Base-by-base conservation (phyloP, 2,888 invertebrate species). In the Dorcus parallelipipedus region DNA sequence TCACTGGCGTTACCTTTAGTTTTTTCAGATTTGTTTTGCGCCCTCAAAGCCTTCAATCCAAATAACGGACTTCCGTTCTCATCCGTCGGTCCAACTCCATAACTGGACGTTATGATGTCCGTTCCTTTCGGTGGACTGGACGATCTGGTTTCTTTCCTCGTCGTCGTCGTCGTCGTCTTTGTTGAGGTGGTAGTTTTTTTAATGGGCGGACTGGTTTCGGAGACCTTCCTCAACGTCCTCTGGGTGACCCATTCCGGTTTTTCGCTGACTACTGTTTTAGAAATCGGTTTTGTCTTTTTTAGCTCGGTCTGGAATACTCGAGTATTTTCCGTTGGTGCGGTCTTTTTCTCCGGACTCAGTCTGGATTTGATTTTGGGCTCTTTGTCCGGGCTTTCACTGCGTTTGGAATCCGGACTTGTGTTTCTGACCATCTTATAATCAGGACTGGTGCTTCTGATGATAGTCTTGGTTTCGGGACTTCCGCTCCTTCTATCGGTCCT, bases 71-170 rank as follows among this genome's bases (percentile, higher is more conserved):
- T 81, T 9, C 92, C 91, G 67, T 90, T 86, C 64, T 91, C 89
- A 73, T 92, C 92, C 2, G 89, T 86, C 26, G 92, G 92, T 0
- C 92, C 92, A 1, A 90, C 88, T 1, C 91, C 91, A 75, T 92
- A 92, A 73, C 90, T 89, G 1, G 91, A 91, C 3, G 88, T 91
- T 58, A 92, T 87, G 33, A 84, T 84, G 73, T 90, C 88, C 0
- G 82, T 82, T 52, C 78, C 77, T 58, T 73, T 74, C 2, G 67
- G 62, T 2, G 71, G 71, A 70, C 69, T 82, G 14, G 48, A 48
- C 9, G 49, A 26, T 33, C 38, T 52, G 17, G 40, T 45, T 8
- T 77, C 23, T 57, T 65, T 64, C 58, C 60, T 71, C 17, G 60
- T 68, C 8, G 56, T 53, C 1, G 60, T n/a, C 53, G 64, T 63